A percentile compares a stretch with the other conserved stretches of the same genome.
Conservation (phyloP, 2,888 invertebrate species). For the Ormia ochracea region DNA sequence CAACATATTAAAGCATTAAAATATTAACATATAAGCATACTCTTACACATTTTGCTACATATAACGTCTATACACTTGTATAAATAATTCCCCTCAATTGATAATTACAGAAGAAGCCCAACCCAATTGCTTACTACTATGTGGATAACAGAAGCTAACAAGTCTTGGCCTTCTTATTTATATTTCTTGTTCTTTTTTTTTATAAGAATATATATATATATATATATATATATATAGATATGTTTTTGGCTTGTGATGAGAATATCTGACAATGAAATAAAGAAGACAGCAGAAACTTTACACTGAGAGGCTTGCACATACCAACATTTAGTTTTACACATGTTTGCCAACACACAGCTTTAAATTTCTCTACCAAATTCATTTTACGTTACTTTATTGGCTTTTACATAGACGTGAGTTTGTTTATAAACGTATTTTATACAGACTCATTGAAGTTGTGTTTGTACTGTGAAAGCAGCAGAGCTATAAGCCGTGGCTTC, state of each 20-base stretch:
- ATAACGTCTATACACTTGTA: constrained; percentile 3
- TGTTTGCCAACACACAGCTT: constrained; percentile 23
- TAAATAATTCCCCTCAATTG: constrained; percentile 57
- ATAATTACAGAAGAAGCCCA: constrained; percentile 60
- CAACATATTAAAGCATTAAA: constrained; percentile 23
- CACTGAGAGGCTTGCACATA: constrained; percentile 20
- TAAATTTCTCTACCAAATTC: constrained; percentile 23
- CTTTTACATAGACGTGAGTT: constrained; percentile 15
- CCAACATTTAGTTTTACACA: constrained; percentile 7
- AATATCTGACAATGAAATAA: constrained; percentile 34
- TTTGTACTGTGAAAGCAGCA: constrained; percentile 10
- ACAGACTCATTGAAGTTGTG: constrained; percentile 23
- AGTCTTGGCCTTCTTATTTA: constrained; percentile 33
- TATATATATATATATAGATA: no score
- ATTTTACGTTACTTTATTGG: background rate
- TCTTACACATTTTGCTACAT: background rate
- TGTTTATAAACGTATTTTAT: constrained; percentile 6
- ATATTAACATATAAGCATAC: constrained; percentile 15
- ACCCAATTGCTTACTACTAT: constrained; percentile 60
- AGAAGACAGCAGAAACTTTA: constrained; percentile 32
- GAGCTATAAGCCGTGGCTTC: constrained; percentile 55
- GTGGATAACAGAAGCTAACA: constrained; percentile 57
- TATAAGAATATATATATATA: no score
- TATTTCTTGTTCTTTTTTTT: constrained; percentile 1
- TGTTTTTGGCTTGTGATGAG: constrained; percentile 22